These are phyloP conservation scores for Crematogaster levior DNA, from an alignment of 2,888 invertebrate species.

Conservation along the genomic window DNA sequence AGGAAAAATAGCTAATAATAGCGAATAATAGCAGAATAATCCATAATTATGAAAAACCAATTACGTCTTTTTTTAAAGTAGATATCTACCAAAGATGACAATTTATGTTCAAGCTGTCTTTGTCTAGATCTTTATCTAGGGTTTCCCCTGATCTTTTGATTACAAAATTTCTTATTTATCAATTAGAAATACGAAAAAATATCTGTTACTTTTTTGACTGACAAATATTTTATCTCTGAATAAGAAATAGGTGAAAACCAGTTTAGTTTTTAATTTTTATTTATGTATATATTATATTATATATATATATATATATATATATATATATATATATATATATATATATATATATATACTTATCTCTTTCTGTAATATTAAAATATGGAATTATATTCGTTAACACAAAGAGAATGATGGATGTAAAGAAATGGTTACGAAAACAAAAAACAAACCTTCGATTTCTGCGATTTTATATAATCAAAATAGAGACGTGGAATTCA, in stretches of 20 bases:
- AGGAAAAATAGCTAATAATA: constrained; percentile 23
- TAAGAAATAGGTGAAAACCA: not conserved
- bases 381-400: constrained; percentile 9
- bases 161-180: not conserved
- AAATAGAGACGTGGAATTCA: not conserved
- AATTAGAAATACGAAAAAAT: not conserved
- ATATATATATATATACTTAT: not conserved
- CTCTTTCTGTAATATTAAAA: not conserved
- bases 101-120: not conserved
- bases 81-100: not conserved
- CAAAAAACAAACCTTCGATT: not conserved
- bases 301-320: too few relatives aligned
- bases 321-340: too few relatives aligned
- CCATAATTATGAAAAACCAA: not conserved
- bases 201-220: constrained; percentile 5
- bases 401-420: constrained; percentile 7
- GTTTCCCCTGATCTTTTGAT: not conserved
- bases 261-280: too few relatives aligned
- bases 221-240: not conserved
- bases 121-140: too few relatives aligned
- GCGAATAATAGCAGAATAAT: not conserved
- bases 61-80: not conserved
- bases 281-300: too few relatives aligned
- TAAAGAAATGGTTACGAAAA: constrained; percentile 11
- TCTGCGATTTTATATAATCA: not conserved